A percentile compares a stretch with the other conserved stretches of the same genome.
Evolutionary conservation across 2,888 invertebrate genomes (phyloP).

Genomic region (Corythucha ciliata): DNA sequence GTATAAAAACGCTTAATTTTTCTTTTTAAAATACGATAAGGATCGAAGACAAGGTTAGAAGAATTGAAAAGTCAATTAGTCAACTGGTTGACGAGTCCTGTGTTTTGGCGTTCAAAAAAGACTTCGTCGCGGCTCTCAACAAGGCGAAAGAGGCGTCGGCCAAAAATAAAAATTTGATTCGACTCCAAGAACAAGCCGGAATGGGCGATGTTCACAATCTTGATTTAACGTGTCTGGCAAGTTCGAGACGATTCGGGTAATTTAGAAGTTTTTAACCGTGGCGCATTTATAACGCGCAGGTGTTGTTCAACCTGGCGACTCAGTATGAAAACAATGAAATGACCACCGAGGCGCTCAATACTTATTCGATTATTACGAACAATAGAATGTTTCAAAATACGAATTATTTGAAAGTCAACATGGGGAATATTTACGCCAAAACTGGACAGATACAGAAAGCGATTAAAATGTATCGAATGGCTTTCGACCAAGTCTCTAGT

Average conservation of each 20-base stretch:
- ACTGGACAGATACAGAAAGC: constrained; percentile 90
- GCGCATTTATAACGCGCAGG: constrained; percentile 48
- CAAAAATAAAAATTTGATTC: constrained; percentile 78
- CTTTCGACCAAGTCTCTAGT: constrained; percentile 89
- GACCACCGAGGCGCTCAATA: constrained; percentile 91
- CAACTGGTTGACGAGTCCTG: constrained; percentile 85
- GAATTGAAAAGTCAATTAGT: constrained; percentile 81
- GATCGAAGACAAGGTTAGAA: constrained; percentile 76
- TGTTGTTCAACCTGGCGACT: constrained; percentile 89
- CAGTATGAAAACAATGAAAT: constrained; percentile 91
- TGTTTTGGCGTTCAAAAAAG: constrained; percentile 53
- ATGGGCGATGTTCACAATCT: constrained; percentile 85
- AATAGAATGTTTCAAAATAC: constrained; percentile 91
- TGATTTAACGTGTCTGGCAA: constrained; percentile 89
- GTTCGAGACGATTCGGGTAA: neutral
- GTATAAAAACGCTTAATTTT: constrained; percentile 1
- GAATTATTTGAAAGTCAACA: constrained; percentile 88
- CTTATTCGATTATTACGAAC: constrained; percentile 86
- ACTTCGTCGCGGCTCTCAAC: constrained; percentile 60
- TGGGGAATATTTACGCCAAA: constrained; percentile 95
- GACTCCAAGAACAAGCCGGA: constrained; percentile 84
- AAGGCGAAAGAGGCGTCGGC: constrained; percentile 95
- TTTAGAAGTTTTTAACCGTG: neutral
- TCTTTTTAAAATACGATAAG: constrained; percentile 5
- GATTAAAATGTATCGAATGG: constrained; percentile 96